Conservation (phyloP, 2,113 vertebrate genomes). For the Rhinolophus sinicus region DNA sequence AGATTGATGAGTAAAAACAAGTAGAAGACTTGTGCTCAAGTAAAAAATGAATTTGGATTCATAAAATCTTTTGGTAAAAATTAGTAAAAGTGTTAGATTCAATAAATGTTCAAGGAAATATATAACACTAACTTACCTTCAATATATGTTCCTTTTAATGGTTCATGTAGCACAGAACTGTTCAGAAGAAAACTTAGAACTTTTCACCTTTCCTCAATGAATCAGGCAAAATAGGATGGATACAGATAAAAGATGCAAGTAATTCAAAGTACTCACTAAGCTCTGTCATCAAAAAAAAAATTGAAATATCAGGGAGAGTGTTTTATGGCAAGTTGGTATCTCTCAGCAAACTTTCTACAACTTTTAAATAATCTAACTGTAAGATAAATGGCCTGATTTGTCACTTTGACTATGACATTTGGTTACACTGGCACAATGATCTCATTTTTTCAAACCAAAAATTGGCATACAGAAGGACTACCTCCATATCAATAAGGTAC, state of each 20-base stretch:
- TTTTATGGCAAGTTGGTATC: neutral
- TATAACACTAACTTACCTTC: constrained; percentile 36
- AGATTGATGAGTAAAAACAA: neutral
- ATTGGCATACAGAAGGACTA: neutral
- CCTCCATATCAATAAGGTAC: neutral
- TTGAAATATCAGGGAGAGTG: neutral
- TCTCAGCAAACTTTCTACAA: constrained; percentile 15
- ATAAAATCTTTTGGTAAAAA: neutral
- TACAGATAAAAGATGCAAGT: constrained; percentile 24
- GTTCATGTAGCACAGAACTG: neutral
- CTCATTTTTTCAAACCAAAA: constrained; percentile 35
- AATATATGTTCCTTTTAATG: constrained; percentile 12
- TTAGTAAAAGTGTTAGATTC: neutral
- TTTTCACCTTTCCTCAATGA: neutral
- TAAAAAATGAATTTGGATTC: constrained; percentile 27
- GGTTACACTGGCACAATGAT: neutral
- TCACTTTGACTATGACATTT: constrained; percentile 19
- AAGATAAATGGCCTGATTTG: neutral
- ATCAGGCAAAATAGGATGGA: neutral
- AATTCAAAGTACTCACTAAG: neutral
- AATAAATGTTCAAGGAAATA: constrained; percentile 30
- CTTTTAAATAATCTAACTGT: constrained; percentile 13
- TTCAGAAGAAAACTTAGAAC: constrained; percentile 15
- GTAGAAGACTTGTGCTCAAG: neutral
- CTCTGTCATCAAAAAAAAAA: neutral